Base-by-base conservation (phyloP, 2,888 invertebrate genomes). In the Alloplasta piceator region DNA sequence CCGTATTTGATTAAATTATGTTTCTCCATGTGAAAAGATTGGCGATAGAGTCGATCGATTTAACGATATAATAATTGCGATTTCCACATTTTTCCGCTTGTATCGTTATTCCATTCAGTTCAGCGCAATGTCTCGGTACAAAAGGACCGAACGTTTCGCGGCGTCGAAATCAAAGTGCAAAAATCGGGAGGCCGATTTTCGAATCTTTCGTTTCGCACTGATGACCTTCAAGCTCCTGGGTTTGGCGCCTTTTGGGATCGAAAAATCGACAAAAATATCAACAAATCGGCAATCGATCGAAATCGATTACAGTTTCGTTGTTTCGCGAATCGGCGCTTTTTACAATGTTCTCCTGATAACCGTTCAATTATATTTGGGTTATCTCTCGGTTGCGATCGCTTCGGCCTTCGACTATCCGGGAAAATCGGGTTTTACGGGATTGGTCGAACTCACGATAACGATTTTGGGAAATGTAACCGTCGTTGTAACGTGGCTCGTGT, bases 281-380 rank as follows among this genome's bases (percentile, higher is more conserved):
- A 56, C n/a, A n/a, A n/a, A n/a, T n/a, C n/a, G n/a, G n/a, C n/a
- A 39, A 1, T 39, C n/a, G 43, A 41, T 36, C 12, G 43, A 43
- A 3, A 5, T 10, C 10, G 16, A n/a, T 48, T 48, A 60, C 14
- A 50, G 26, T 16, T 5, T 85, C 39, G 46, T 39, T 1, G n/a
- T 16, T 5, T 80, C 79, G 0, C 56, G 71, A 66, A 2, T 70
- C 0, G 82, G 81, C 1, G 55, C 60, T 4, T 0, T 67, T 26
- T 87, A 86, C 46, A 86, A 86, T n/a, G 9, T 77, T 5, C 3
- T 39, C n/a, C 7, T 83, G 0, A 38, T 82, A 3, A 50, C 67
- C 12, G 67, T 50, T 10, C 66, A 66, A n/a, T 16, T 58, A 3
- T 10, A 46, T 5, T 10, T 80, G 7, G 41, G 82, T 7, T 82